Evolutionary conservation across 1,140 invertebrate species (phyloP).

Genomic region (Drosophila novamexicana): DNA sequence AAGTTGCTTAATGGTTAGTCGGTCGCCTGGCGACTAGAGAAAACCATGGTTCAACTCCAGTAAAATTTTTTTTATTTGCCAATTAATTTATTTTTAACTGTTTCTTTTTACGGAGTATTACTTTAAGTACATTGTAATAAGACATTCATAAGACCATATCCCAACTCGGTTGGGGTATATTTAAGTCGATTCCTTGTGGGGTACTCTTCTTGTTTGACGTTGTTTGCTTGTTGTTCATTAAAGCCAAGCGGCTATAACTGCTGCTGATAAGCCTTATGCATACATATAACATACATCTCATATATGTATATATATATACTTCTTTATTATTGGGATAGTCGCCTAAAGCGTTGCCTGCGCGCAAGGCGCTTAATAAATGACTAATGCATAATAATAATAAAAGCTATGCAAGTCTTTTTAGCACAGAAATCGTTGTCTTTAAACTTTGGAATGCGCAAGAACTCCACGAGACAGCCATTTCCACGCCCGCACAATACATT

Average conservation of each 20-base stretch:
- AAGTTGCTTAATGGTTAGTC: too few relatives aligned
- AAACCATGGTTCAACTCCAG: too few relatives aligned
- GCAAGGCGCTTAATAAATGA: background rate
- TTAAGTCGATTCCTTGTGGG: background rate
- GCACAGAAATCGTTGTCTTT: constrained; percentile 2
- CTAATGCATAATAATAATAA: constrained; percentile 10
- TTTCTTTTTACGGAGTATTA: too few relatives aligned
- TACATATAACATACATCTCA: background rate
- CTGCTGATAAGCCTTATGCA: constrained; percentile 30
- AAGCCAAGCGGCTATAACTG: constrained; percentile 32
- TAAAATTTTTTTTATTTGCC: too few relatives aligned
- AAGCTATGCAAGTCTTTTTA: background rate
- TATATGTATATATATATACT: constrained; percentile 4
- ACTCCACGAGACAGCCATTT: background rate
- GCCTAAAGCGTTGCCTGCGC: background rate
- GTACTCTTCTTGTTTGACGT: constrained; percentile 56
- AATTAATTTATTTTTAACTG: too few relatives aligned
- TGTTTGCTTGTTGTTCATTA: constrained; percentile 51
- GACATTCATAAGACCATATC: too few relatives aligned
- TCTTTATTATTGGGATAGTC: constrained; percentile 24
- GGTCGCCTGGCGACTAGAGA: too few relatives aligned
- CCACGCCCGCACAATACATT: constrained; percentile 3
- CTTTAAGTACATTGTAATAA: too few relatives aligned
- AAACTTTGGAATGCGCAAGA: constrained; percentile 5
- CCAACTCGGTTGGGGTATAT: constrained; percentile 5